Base-by-base conservation (phyloP, 2,888 invertebrate species). In the Hylaea fasciaria region DNA sequence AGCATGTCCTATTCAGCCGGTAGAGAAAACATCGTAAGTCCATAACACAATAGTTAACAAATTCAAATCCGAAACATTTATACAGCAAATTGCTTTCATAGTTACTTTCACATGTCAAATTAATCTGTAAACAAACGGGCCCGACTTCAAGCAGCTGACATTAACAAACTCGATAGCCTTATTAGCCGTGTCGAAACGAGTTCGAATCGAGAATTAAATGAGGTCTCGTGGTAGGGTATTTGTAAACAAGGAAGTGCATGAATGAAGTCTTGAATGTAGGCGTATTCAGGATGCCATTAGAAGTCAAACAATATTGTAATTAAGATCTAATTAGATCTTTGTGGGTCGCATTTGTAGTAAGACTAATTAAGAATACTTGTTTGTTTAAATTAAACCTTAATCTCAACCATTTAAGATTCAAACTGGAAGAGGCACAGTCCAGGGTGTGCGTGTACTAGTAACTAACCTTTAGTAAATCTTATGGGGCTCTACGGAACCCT, bases 251-350 rank as follows among this genome's bases (percentile, higher is more conserved):
- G 69, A 72, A 70, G 65, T 53, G 61, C 40, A 57, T 55, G 49
- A 56, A 56, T 47, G 54, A 57, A 61, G 35, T 51, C 12, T 35
- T 40, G 32, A 56, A 55, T 52, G 75, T 71, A 59, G 72, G 72
- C 59, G 70, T 61, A 61, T 43, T 64, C 67, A 65, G 64, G 56
- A 56, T 48, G 63, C 69, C 63, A 73, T 73, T 73, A 65, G 63
- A 57, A 65, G 57, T 65, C 57, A 66, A 72, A 72, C 70, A 66
- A 72, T 67, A 66, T 66, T 69, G 59, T 71, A 68, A 69, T 69
- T 66, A 65, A 59, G 66, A 54, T 57, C 69, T 68, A 68, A 71
- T 69, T 69, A 68, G 66, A 62, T 62, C 56, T 61, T 12, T 57
- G 56, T 57, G 22, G 52, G 61, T 35, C 48, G 47, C 8, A 40